phyloP scores from a whole-genome alignment of 1,140 invertebrate genomes.

The Danaus plexippus region DNA sequence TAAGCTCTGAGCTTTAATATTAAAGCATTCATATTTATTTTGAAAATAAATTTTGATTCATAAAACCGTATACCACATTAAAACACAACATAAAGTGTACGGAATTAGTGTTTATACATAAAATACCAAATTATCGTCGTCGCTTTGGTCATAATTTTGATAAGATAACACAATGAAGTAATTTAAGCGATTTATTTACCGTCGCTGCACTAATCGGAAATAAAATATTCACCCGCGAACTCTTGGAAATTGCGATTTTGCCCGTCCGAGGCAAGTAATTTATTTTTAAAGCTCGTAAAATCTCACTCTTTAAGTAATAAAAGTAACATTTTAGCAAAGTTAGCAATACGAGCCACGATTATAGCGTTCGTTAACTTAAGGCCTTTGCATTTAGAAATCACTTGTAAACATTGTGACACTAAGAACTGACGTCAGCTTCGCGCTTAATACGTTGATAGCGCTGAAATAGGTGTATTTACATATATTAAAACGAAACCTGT shows the following conservation, averaged over 20 bases:
- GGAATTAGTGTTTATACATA: too few species aligned
- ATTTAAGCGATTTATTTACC: constrained; percentile 50
- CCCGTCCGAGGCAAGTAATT: constrained; percentile 56
- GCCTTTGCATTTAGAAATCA: constrained; percentile 54
- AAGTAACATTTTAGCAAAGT: constrained; percentile 67
- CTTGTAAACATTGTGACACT: constrained; percentile 61
- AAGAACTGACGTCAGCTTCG: constrained; percentile 45
- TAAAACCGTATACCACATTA: too few species aligned
- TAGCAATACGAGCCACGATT: constrained; percentile 45
- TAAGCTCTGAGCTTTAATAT: too few species aligned
- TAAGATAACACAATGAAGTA: constrained; percentile 28
- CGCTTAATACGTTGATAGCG: constrained; percentile 38
- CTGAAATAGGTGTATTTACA: constrained; percentile 45
- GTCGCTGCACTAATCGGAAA: constrained; percentile 45
- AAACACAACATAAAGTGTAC: too few species aligned
- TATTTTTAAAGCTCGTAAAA: constrained; percentile 69
- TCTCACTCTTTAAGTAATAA: constrained; percentile 67
- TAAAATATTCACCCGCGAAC: constrained; percentile 59
- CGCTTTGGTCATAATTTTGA: constrained; percentile 5
- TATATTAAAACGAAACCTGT: constrained; percentile 43
- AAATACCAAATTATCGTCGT: too few species aligned
- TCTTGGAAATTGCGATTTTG: constrained; percentile 52
- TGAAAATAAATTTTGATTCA: too few species aligned
- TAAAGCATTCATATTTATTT: too few species aligned
- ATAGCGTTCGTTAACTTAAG: constrained; percentile 44